A percentile compares a stretch with the other conserved stretches of the same genome.
Evolutionary conservation across 2,113 vertebrate genomes (phyloP).

Genomic region (Cyprinus carpio): DNA sequence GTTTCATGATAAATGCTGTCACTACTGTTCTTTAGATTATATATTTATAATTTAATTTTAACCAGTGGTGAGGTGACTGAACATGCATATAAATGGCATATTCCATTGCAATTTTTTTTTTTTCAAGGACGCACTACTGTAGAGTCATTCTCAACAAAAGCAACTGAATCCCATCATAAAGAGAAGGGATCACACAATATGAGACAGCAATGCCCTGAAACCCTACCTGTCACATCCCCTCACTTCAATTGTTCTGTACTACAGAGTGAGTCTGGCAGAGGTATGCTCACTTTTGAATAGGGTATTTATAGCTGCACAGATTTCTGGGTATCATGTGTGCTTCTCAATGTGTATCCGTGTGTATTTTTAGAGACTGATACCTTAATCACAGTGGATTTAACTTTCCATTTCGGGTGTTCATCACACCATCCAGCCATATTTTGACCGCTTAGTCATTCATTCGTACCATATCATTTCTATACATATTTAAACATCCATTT

Average conservation of each 20-base stretch:
- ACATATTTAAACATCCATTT: conserved; percentile 9
- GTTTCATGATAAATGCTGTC: neutral
- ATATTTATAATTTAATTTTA: neutral
- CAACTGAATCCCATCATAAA: neutral
- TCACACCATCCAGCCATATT: neutral
- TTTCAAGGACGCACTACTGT: neutral
- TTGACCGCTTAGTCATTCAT: neutral
- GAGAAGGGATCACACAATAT: neutral
- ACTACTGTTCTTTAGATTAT: neutral
- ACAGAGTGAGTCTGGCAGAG: neutral
- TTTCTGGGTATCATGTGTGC: conserved; percentile 3
- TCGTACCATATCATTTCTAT: neutral
- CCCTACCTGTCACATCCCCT: neutral
- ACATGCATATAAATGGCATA: neutral
- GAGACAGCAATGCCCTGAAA: neutral
- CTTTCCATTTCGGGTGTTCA: neutral
- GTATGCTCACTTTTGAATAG: neutral
- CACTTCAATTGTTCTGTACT: neutral
- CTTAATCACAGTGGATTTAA: neutral
- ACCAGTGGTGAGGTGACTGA: neutral
- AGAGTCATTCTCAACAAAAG: neutral
- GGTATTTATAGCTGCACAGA: conserved; percentile 24
- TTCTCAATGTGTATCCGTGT: neutral
- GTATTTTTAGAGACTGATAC: conserved; percentile 10
- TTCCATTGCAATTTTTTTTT: neutral